phyloP scores from a whole-genome alignment of 2,888 invertebrate genomes.

The Agonopterix heracliana region DNA sequence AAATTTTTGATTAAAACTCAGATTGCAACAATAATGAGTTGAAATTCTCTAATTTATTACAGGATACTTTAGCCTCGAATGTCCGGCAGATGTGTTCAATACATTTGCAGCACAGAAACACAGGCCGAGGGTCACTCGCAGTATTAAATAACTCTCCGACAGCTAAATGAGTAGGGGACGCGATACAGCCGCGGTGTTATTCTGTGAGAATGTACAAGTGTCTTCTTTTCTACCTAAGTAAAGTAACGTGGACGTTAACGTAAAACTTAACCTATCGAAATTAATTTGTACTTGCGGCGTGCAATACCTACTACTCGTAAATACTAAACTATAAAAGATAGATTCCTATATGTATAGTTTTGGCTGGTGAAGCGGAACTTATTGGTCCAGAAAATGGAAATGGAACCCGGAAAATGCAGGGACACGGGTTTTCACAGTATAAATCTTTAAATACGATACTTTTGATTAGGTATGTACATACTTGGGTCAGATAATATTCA shows the following conservation, averaged over 20 bases:
- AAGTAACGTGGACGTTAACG: not conserved
- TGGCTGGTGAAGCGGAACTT: no score
- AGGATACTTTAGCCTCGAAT: conserved; percentile 34
- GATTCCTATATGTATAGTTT: no score
- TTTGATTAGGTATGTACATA: no score
- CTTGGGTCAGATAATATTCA: no score
- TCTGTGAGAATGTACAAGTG: conserved; percentile 18
- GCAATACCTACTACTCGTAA: no score
- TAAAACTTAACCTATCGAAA: no score
- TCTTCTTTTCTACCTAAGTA: not conserved
- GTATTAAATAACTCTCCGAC: conserved; percentile 74
- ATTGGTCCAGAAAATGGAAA: no score
- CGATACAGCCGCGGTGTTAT: conserved; percentile 37
- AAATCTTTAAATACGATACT: no score
- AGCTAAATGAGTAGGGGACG: conserved; percentile 72
- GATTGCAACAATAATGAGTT: conserved; percentile 17
- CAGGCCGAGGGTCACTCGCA: conserved; percentile 61
- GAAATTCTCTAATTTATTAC: conserved; percentile 56
- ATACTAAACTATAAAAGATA: no score
- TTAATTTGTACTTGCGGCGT: no score
- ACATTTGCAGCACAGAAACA: conserved; percentile 53
- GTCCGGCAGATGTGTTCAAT: conserved; percentile 69
- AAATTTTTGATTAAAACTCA: not conserved
- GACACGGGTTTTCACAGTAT: no score
- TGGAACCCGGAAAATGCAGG: no score